These are phyloP conservation scores for Gambusia yucatana DNA, from an alignment of 2,797 vertebrate species.

Conservation along the genomic window DNA sequence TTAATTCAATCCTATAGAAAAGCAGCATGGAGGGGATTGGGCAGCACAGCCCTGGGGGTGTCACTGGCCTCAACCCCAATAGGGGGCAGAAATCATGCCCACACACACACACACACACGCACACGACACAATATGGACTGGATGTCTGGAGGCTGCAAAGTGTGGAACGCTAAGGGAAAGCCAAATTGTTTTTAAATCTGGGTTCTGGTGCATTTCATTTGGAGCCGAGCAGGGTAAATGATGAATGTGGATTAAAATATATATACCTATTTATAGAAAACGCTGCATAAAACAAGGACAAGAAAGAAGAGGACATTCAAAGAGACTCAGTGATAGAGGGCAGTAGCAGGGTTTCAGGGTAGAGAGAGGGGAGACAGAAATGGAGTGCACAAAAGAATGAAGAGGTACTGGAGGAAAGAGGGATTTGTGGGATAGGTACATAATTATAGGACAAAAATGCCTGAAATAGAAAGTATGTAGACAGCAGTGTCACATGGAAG, in stretches of 20 bases:
- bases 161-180: conserved; percentile 68
- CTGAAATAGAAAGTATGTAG: conserved; percentile 45
- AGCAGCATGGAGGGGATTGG: conserved; percentile 84
- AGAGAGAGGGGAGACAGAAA: conserved; percentile 41
- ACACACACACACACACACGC: conserved; percentile 41
- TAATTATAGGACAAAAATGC: conserved; percentile 42
- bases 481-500: conserved; percentile 32
- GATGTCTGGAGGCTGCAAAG: conserved; percentile 70
- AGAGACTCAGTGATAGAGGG: conserved; percentile 47
- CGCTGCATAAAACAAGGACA: conserved; percentile 71
- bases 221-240: conserved; percentile 64
- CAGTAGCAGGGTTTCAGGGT: conserved; percentile 54
- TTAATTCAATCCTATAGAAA: conserved; percentile 86
- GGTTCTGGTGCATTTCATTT: conserved; percentile 72
- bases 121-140: conserved; percentile 61
- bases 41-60: conserved; percentile 79
- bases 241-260: conserved; percentile 71
- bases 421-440: conserved; percentile 37
- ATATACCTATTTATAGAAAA: conserved; percentile 63
- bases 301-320: conserved; percentile 60
- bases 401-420: conserved; percentile 34
- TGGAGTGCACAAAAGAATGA: conserved; percentile 41
- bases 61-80: conserved; percentile 79
- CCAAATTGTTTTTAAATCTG: conserved; percentile 77
- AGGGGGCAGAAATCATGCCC: conserved; percentile 58